Evolutionary conservation across 2,888 invertebrate genomes (phyloP).

Genomic region (Dasypolia templi): DNA sequence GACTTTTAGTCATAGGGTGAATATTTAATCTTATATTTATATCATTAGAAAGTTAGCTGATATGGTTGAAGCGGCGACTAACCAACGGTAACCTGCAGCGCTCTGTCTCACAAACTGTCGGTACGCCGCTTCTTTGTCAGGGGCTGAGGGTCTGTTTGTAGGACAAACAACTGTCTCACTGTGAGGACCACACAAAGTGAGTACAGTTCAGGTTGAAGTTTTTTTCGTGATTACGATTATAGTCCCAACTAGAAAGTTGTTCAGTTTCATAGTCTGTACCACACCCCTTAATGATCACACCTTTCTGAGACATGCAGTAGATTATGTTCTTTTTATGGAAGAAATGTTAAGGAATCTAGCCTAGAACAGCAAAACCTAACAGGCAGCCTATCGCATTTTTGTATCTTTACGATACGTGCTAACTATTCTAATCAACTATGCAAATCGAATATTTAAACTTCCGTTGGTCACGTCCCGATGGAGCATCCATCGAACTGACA

Average conservation of each 20-base stretch:
- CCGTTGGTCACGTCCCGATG: constrained; percentile 55
- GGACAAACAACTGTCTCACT: too few species aligned
- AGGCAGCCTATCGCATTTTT: constrained; percentile 13
- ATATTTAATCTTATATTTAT: too few species aligned
- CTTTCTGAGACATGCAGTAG: not conserved
- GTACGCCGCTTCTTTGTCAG: too few species aligned
- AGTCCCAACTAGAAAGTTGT: not conserved
- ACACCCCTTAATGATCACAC: not conserved
- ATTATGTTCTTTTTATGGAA: not conserved
- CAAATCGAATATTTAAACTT: constrained; percentile 45
- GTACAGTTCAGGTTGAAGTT: too few species aligned
- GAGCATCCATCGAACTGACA: constrained; percentile 6
- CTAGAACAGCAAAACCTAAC: constrained; percentile 2
- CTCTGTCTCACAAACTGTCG: too few species aligned
- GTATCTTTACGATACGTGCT: constrained; percentile 48
- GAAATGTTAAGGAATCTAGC: constrained; percentile 5
- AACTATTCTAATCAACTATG: constrained; percentile 57
- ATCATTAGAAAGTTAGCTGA: too few species aligned
- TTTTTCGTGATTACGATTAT: not conserved
- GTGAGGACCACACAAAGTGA: too few species aligned
- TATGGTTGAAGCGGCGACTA: too few species aligned
- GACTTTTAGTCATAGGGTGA: too few species aligned
- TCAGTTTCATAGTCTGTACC: not conserved
- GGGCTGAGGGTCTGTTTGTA: too few species aligned
- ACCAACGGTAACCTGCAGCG: too few species aligned